Evolutionary conservation across 1,140 invertebrate species (phyloP), one percentile per base, ranked within the genome.

Genomic region (Brachionus sp.): DNA sequence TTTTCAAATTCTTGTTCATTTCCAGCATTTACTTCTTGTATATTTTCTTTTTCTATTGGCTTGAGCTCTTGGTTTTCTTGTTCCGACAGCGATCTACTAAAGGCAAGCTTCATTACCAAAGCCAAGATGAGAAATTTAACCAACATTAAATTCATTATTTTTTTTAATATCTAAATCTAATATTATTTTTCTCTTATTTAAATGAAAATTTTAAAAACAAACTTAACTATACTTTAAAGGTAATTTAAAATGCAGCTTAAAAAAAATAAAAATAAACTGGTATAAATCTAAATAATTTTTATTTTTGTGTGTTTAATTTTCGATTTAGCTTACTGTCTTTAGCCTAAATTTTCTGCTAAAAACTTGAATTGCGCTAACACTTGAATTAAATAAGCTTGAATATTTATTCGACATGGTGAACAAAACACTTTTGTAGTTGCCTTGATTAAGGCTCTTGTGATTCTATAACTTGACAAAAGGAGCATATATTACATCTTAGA

Each of bases 301-400:
- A 50, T 50, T 50, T 46, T 50, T 50, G 44, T 50, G 44, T 13
- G 44, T 50, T 57, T 57, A 25, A 57, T 57, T 57, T 57, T 57
- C 50, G 50, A 57, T 57, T 57, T 57, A 57, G 50, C 50, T 57
- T 57, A 57, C 50, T 57, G 50, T 57, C 50, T 57, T 57, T 57
- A 57, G 50, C 50, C 50, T 9, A 57, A 57, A 7, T 57, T 57
- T 57, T 29, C 29, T n/a, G 19, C 50, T 57, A 23, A 57, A 25
- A 57, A 7, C 50, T 25, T 57, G 50, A 57, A 57, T 57, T 57
- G n/a, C 19, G 9, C 50, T 57, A 57, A 57, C 19, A 57, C 50
- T 57, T 57, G 50, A 57, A 23, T 23, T 9, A 19, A 57, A 57
- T 57, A 57, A 57, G 50, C 50, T 57, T 9, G 19, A 57, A 57